Percentiles rank a stretch among this genome's conserved stretches.
These are phyloP conservation scores for Clinocottus analis DNA, from an alignment of 2,113 vertebrate species.

Conservation along the genomic window DNA sequence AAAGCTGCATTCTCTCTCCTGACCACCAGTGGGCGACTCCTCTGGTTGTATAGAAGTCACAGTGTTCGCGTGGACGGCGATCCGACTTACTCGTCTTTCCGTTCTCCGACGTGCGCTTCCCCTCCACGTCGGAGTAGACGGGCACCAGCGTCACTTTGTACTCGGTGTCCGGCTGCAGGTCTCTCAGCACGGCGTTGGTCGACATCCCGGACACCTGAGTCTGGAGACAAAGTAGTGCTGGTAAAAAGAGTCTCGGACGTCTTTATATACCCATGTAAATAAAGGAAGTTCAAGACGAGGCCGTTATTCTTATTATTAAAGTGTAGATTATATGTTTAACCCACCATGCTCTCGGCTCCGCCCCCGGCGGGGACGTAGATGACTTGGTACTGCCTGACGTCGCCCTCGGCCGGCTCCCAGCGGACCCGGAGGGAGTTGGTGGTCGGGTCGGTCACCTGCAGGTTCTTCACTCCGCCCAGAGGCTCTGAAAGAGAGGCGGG, in stretches of 20 bases:
- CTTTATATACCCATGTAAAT: too few relatives aligned
- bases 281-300: too few relatives aligned
- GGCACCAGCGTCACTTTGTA: constrained; percentile 83
- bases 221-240: constrained; percentile 68
- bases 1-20: too few relatives aligned
- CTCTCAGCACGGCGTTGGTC: constrained; percentile 89
- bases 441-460: constrained; percentile 92
- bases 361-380: constrained; percentile 86
- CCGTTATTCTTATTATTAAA: too few relatives aligned
- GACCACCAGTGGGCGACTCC: too few relatives aligned
- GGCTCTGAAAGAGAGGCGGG: constrained; percentile 81
- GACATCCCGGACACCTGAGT: constrained; percentile 91
- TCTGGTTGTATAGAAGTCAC: too few relatives aligned
- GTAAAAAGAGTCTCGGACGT: too few relatives aligned
- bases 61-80: too few relatives aligned
- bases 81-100: constrained; percentile 91
- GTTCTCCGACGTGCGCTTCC: constrained; percentile 88
- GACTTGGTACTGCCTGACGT: constrained; percentile 91
- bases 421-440: constrained; percentile 89
- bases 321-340: neutral
- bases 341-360: constrained; percentile 86
- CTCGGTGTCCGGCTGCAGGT: constrained; percentile 87
- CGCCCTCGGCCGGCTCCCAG: constrained; percentile 95
- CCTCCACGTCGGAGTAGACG: constrained; percentile 83
- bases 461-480: constrained; percentile 90